A percentile compares a stretch with the other conserved stretches of the same genome.
Evolutionary conservation across 2,797 vertebrate genomes (phyloP).

Genomic region (Balearica regulorum): DNA sequence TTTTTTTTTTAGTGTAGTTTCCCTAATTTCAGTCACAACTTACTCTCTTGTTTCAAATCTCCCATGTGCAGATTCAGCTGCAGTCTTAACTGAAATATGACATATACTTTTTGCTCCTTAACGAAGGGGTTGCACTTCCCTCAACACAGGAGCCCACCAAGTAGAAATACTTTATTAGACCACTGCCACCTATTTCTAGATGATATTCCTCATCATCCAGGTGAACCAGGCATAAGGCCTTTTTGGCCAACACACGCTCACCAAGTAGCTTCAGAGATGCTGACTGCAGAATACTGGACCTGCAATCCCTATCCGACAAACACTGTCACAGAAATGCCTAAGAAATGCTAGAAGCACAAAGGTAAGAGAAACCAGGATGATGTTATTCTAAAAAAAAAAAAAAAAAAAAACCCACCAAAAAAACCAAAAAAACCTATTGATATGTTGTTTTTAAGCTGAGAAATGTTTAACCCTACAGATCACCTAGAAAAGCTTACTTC

Average conservation of each 20-base stretch:
- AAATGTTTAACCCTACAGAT: not conserved
- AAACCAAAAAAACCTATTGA: too few species aligned
- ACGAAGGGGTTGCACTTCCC: not conserved
- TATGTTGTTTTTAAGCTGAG: too few species aligned
- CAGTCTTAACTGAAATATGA: not conserved
- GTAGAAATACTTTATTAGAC: not conserved
- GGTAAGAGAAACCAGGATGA: not conserved
- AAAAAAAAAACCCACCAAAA: too few species aligned
- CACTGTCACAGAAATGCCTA: not conserved
- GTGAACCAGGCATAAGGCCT: not conserved
- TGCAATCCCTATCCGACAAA: not conserved
- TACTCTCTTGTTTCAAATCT: not conserved
- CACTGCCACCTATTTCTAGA: not conserved
- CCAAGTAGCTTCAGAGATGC: not conserved
- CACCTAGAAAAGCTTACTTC: not conserved
- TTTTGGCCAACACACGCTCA: not conserved
- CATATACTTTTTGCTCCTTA: not conserved
- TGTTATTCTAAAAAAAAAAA: not conserved
- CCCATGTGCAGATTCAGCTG: not conserved
- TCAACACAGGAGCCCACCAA: not conserved
- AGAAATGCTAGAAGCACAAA: not conserved
- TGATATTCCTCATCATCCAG: not conserved
- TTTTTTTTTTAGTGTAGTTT: not conserved
- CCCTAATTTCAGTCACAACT: not conserved
- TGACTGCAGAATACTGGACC: not conserved